Conservation (phyloP, 2,888 invertebrate genomes). For the Punctoribates punctum region DNA sequence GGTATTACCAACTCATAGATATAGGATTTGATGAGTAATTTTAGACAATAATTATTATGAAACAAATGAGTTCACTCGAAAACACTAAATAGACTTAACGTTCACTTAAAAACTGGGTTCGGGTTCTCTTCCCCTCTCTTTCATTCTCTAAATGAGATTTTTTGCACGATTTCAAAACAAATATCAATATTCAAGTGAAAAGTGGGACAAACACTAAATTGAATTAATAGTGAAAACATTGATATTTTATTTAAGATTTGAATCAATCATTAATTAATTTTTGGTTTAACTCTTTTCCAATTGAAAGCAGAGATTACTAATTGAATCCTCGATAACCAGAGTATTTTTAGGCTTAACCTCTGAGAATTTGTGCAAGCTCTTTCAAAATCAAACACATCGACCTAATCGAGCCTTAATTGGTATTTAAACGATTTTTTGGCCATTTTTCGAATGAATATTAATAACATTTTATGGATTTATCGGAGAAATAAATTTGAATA, state of each 20-base stretch:
- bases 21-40: not conserved
- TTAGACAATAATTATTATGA: not conserved
- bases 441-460: not conserved
- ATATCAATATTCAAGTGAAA: not conserved
- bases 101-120: not conserved
- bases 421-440: too few relatives aligned
- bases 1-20: not conserved
- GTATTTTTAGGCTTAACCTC: too few relatives aligned
- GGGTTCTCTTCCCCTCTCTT: not conserved
- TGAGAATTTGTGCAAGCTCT: too few relatives aligned
- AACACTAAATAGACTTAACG: not conserved
- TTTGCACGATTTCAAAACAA: not conserved
- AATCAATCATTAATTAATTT: not conserved
- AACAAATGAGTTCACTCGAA: not conserved
- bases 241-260: not conserved
- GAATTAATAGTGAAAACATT: conserved; percentile 12
- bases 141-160: not conserved
- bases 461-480: not conserved
- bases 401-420: too few relatives aligned
- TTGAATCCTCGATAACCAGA: too few relatives aligned
- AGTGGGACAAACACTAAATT: not conserved
- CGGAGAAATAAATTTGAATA: not conserved
- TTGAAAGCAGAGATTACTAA: too few relatives aligned
- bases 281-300: too few relatives aligned
- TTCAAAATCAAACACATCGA: too few relatives aligned